Percentiles rank a stretch among this genome's conserved stretches.
Conservation (phyloP, 53 echinoderm and acorn worm genomes). For the Holothuria scabra region DNA sequence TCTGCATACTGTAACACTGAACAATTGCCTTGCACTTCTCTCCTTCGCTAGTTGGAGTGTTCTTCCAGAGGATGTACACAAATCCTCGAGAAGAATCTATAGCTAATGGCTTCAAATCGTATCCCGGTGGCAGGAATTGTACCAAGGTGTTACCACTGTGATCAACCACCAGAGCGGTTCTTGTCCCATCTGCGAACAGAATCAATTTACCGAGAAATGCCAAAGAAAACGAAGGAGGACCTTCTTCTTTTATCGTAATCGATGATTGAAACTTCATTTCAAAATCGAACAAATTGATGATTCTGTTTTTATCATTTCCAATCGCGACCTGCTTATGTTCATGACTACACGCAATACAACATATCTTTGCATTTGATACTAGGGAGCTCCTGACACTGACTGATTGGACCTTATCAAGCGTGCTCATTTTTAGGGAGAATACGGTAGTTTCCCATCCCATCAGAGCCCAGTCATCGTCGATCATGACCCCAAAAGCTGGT, state of each 20-base stretch:
- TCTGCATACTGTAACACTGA: constrained; percentile 12
- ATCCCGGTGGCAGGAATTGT: constrained; percentile 11
- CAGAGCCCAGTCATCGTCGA: neutral
- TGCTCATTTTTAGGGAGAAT: constrained; percentile 9
- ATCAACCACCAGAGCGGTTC: neutral
- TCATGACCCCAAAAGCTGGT: neutral
- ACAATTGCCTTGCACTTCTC: neutral
- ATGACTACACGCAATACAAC: neutral
- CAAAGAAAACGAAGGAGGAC: neutral
- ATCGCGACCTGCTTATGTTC: neutral
- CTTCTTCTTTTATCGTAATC: constrained; percentile 18
- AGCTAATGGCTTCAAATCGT: neutral
- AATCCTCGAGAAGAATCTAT: constrained; percentile 1
- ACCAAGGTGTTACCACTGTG: neutral
- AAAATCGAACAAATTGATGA: constrained; percentile 15
- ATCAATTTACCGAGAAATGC: neutral
- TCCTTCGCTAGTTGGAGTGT: neutral
- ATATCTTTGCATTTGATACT: constrained; percentile 19
- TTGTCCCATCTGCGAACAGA: neutral
- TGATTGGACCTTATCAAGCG: neutral
- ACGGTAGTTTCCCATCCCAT: constrained; percentile 28
- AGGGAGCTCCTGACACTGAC: neutral
- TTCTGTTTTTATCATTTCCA: constrained; percentile 33
- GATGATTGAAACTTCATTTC: neutral
- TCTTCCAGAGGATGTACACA: constrained; percentile 25